Base-by-base conservation (phyloP, 92 coral and sea anemone genomes). In the Muricea muricata region DNA sequence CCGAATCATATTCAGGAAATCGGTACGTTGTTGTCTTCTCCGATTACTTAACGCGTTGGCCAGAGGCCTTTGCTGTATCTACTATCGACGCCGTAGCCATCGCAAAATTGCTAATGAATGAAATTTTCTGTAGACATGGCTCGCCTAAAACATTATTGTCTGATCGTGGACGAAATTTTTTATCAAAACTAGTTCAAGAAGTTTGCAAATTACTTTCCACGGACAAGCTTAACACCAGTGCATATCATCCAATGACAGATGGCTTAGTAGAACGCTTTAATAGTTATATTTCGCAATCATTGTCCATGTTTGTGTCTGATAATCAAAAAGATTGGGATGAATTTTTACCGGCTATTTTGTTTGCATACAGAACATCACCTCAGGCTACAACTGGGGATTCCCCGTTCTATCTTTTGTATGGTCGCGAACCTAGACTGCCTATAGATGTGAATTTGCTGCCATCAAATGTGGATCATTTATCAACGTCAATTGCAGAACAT, bases 31-130 rank as follows among this genome's bases (percentile, higher is more conserved):
- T 83, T 1, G 87, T 80, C 12, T 89, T 93, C 56, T 60, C 86
- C 1, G 94, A 91, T 56, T 87, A 87, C 30, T 75, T 86, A 1
- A 83, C 94, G 0, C 75, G 75, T 17, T 93, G 97, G 97, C 87
- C 88, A 7, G 97, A 93, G 60, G 90, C 78, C 18, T 93, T 93
- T 25, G 63, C 94, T 7, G 87, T 93, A 6, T 75, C 81, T 23
- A 80, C 48, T 31, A 84, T 79, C 0, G 89, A 84, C 0, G 91
- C 94, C 3, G 23, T 81, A 0, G 88, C 84, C 9, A 81, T 89
- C 10, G 97, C 90, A 8, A 65, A 80, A 8, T 40, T 91, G 6
- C 41, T 93, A 8, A 71, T 86, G 0, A 74, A 85, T 8, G 92
- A 93, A 52, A 71, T 90, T 56, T 73, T 92, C 33, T 31, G 86